Evolutionary conservation across 2,888 invertebrate genomes (phyloP).

Genomic region (Andricus quercusramuli): DNA sequence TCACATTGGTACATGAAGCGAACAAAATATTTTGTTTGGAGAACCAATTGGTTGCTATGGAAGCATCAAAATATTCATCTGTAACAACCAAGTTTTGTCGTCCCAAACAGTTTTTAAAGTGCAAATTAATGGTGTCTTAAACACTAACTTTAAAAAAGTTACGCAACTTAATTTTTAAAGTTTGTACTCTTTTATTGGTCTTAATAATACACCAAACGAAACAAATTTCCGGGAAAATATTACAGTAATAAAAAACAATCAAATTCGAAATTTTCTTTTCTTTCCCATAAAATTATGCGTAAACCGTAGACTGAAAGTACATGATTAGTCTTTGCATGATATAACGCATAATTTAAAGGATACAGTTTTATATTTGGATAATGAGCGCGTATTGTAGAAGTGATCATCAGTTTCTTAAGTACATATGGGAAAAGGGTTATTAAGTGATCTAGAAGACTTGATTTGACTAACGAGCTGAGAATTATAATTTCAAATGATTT

Average conservation of each 20-base stretch:
- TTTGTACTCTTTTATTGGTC: neutral
- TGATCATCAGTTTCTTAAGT: slow-evolving; percentile 18
- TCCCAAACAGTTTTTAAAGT: too few species aligned
- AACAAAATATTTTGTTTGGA: neutral
- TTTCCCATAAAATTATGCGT: neutral
- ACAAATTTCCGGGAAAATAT: neutral
- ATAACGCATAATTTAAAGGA: neutral
- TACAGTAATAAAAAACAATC: slow-evolving; percentile 3
- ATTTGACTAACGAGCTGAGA: slow-evolving; percentile 16
- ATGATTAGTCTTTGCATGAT: neutral
- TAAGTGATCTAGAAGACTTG: slow-evolving; percentile 21
- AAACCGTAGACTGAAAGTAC: neutral
- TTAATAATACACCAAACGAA: neutral
- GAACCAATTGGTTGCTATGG: too few species aligned
- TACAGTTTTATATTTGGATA: slow-evolving; percentile 24
- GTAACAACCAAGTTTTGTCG: too few species aligned
- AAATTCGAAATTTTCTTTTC: neutral
- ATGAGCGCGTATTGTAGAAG: slow-evolving; percentile 5
- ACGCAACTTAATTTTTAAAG: neutral
- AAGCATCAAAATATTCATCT: too few species aligned
- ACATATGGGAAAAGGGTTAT: slow-evolving; percentile 14
- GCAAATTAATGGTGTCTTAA: neutral
- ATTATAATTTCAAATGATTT: slow-evolving; percentile 13
- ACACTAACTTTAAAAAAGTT: neutral
- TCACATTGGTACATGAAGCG: neutral